Evolutionary conservation across 2,797 vertebrate species (phyloP), one percentile per base, ranked within the genome.

Genomic region (Todus mexicanus): DNA sequence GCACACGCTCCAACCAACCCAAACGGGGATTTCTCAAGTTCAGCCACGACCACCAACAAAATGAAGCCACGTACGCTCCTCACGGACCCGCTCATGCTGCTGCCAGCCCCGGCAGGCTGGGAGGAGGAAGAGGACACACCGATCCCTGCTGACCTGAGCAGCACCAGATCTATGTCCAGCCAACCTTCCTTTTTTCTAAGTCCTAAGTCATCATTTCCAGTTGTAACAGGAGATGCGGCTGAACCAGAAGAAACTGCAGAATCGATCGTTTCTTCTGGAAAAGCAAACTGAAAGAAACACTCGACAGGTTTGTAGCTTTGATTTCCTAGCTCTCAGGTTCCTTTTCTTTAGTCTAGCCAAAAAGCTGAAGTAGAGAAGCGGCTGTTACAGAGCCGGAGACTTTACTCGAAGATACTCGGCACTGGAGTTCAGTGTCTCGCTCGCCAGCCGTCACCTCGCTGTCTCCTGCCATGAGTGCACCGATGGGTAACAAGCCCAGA

Each of bases 391-490:
- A 56, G 37, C 4, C 1, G 57, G 23, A 72, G 16, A 43, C 13
- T 85, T 61, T 20, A 26, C 21, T n/a, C 33, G 29, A 61, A 75
- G 42, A 26, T 11, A 51, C 3, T 66, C 60, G 64, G 43, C 0
- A 59, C 38, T 0, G 0, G 77, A 65, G 14, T 37, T 11, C 48
- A 50, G 5, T 0, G 0, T 26, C 72, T 63, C 9, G 2, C 48
- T 61, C 31, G 4, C 14, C 48, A 43, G 60, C 72, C 51, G 63
- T 66, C n/a, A 19, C 72, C n/a, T 69, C 11, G 2, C 12, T 12
- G 6, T 17, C 72, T 63, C 54, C 50, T 78, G 72, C 48, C 81
- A 76, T 47, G 35, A 56, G 3, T 4, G 38, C 45, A 7, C 29
- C 7, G 56, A 35, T 1, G 15, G 37, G 57, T 38, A 70, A 74